These are phyloP conservation scores for Thumatha senex DNA, from an alignment of 2,888 invertebrate species.

Conservation along the genomic window DNA sequence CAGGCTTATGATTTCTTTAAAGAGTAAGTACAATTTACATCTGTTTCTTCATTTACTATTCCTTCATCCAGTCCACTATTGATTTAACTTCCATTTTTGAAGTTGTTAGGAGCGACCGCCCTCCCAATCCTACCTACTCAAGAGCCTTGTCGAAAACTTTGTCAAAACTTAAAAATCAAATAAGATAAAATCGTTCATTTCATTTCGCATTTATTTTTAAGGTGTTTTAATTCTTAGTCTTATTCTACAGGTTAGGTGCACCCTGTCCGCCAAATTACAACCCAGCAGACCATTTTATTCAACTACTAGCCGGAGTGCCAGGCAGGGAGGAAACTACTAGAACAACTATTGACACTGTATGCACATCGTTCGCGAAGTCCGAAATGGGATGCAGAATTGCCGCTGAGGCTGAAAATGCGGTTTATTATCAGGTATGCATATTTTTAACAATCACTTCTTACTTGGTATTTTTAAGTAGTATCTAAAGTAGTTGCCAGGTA, in stretches of 20 bases:
- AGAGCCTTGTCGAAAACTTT: too few relatives aligned
- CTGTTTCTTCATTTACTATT: too few relatives aligned
- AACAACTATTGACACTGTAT: slow-evolving; percentile 90
- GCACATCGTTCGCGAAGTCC: slow-evolving; percentile 88
- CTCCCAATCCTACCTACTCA: too few relatives aligned
- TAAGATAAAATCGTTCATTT: too few relatives aligned
- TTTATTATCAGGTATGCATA: slow-evolving; percentile 60
- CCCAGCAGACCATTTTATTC: slow-evolving; percentile 97
- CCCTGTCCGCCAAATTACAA: slow-evolving; percentile 95
- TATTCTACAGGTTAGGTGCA: slow-evolving; percentile 86
- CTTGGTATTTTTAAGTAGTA: neutral
- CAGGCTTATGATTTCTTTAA: slow-evolving; percentile 92
- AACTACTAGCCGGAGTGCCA: slow-evolving; percentile 93
- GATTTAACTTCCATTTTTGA: too few relatives aligned
- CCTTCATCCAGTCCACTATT: too few relatives aligned
- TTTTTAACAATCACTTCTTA: neutral
- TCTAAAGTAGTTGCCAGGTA: neutral
- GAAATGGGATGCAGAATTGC: slow-evolving; percentile 85
- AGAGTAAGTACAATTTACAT: slow-evolving; percentile 82
- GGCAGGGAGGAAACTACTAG: slow-evolving; percentile 91
- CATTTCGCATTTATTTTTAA: too few relatives aligned
- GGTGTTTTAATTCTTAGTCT: too few relatives aligned
- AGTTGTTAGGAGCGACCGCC: too few relatives aligned
- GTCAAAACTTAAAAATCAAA: too few relatives aligned
- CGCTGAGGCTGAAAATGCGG: slow-evolving; percentile 81